Percentiles rank a stretch among this genome's conserved stretches.
Conservation (phyloP, 2,888 invertebrate species). For the Argyresthia goedartella region DNA sequence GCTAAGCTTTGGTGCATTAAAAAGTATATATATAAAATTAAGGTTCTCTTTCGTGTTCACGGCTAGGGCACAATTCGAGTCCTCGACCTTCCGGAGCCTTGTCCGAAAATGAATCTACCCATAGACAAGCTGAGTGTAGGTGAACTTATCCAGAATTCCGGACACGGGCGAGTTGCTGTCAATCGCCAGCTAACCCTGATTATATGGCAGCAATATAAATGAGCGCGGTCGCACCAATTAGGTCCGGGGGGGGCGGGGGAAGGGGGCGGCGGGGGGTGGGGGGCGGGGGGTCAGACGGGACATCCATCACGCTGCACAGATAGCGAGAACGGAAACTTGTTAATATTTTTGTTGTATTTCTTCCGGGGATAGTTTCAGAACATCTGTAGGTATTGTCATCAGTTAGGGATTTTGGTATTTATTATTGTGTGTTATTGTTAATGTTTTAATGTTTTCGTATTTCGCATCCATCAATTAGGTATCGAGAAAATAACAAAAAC, state of each 20-base stretch:
- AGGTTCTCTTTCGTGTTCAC: no score
- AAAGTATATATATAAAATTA: no score
- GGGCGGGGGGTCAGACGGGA: neutral
- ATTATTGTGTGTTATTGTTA: no score
- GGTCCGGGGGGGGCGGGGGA: neutral
- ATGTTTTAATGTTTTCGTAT: no score
- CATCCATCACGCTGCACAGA: slow-evolving; percentile 22
- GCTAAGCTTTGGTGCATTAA: no score
- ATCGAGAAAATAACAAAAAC: no score
- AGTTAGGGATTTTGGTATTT: no score
- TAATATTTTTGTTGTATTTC: neutral
- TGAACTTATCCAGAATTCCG: no score
- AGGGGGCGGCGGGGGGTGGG: neutral
- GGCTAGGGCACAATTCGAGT: no score
- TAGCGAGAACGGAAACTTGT: slow-evolving; percentile 3
- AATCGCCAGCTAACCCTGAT: slow-evolving; percentile 25
- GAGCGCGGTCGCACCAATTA: slow-evolving; percentile 21
- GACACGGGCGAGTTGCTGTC: neutral
- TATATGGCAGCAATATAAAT: slow-evolving; percentile 51
- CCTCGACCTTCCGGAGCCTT: no score
- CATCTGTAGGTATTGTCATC: neutral
- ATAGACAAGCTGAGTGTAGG: no score
- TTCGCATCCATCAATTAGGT: no score
- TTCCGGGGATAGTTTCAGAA: neutral
- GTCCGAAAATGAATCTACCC: neutral